Evolutionary conservation across 2,113 vertebrate genomes (phyloP).

Genomic region (Gila orcuttii): DNA sequence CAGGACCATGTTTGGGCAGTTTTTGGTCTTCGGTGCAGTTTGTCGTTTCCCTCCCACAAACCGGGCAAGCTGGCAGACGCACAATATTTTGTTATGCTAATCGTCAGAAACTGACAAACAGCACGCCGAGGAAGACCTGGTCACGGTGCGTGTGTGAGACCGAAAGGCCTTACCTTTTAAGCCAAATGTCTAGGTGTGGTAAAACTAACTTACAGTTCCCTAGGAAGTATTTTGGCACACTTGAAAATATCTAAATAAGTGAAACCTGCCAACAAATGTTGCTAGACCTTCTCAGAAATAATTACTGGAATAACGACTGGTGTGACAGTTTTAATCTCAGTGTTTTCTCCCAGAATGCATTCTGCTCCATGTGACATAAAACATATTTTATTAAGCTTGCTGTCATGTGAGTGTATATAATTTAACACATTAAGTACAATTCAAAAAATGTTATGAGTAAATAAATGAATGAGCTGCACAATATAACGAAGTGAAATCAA

Average conservation of each 20-base stretch:
- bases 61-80: constrained; percentile 11
- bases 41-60: constrained; percentile 21
- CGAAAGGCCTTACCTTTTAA: constrained; percentile 35
- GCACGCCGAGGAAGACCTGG: constrained; percentile 24
- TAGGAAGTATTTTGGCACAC: not conserved
- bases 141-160: not conserved
- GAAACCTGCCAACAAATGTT: not conserved
- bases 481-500: not conserved
- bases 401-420: not conserved
- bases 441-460: not conserved
- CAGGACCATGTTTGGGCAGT: constrained; percentile 50
- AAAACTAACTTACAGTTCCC: too few species aligned
- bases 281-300: not conserved
- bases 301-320: not conserved
- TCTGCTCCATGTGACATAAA: not conserved
- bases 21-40: not conserved
- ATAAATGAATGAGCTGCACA: not conserved
- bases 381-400: not conserved
- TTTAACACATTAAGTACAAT: too few species aligned
- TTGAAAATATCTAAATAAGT: not conserved
- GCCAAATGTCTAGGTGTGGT: not conserved
- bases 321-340: not conserved
- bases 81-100: constrained; percentile 35
- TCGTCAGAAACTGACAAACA: constrained; percentile 43
- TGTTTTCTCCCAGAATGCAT: not conserved